Conservation (phyloP, 2,797 vertebrate genomes). For the Rhinoraja longicauda region DNA sequence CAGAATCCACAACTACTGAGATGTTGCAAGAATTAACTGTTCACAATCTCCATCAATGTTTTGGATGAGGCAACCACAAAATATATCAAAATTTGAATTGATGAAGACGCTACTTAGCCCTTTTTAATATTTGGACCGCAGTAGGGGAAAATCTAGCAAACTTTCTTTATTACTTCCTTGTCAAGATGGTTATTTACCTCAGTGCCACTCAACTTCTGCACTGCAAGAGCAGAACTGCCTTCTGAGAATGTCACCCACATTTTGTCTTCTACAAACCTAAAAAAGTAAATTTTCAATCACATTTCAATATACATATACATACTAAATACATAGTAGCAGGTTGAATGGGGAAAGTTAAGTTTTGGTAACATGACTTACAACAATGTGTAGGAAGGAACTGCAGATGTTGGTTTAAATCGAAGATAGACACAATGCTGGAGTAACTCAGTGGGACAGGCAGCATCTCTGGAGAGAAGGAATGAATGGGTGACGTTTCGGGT, state of each 20-base stretch:
- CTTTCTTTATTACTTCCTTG: background rate
- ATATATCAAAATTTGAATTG: no score
- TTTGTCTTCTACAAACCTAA: conserved; percentile 93
- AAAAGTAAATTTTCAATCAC: background rate
- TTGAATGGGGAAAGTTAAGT: background rate
- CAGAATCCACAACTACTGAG: no score
- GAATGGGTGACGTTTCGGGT: no score
- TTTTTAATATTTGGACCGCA: background rate
- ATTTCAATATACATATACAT: background rate
- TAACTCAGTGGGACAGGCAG: no score
- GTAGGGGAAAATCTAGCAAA: background rate
- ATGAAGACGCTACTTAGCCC: no score
- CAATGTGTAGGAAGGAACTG: no score
- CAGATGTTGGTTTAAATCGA: no score
- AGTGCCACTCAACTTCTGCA: conserved; percentile 70
- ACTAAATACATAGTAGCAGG: conserved; percentile 19
- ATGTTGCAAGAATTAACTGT: no score
- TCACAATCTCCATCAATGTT: no score
- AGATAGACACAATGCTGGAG: no score
- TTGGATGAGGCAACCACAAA: no score
- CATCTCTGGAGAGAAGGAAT: no score
- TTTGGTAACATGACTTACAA: background rate
- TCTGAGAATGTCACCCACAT: conserved; percentile 99
- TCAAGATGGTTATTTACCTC: conserved; percentile 56
- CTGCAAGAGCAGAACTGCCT: conserved; percentile 86